Evolutionary conservation across 2,888 invertebrate genomes (phyloP).

Genomic region (Tortrix viridana): DNA sequence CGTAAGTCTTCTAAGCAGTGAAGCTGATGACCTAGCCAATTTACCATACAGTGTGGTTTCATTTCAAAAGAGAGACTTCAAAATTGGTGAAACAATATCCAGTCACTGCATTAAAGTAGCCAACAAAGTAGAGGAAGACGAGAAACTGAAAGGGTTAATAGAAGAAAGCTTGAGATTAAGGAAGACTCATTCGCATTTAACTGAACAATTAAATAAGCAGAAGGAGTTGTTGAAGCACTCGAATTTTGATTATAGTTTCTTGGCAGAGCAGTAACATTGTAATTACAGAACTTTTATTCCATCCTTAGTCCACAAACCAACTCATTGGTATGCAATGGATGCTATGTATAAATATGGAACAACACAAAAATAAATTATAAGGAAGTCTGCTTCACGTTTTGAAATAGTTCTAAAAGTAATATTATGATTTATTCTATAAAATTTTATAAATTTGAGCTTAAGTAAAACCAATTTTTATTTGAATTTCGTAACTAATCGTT

Average conservation of each 20-base stretch:
- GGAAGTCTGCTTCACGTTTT: too few relatives aligned
- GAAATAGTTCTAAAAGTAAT: too few relatives aligned
- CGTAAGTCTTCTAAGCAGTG: constrained; percentile 65
- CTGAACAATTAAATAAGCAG: constrained; percentile 65
- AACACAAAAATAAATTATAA: too few relatives aligned
- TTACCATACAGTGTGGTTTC: constrained; percentile 77
- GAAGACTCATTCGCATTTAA: constrained; percentile 60
- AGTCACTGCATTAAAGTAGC: constrained; percentile 60
- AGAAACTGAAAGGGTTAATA: constrained; percentile 68
- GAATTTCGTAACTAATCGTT: too few relatives aligned
- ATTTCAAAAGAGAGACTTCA: constrained; percentile 76
- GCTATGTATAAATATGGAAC: too few relatives aligned
- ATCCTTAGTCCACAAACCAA: neutral
- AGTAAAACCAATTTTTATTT: too few relatives aligned
- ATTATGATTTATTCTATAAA: too few relatives aligned
- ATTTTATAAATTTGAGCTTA: too few relatives aligned
- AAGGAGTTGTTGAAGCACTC: constrained; percentile 62
- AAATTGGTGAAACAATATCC: constrained; percentile 74
- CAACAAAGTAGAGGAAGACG: constrained; percentile 58
- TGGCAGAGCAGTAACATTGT: constrained; percentile 53
- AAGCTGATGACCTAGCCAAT: constrained; percentile 64
- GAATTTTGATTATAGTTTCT: constrained; percentile 70
- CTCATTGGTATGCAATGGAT: too few relatives aligned
- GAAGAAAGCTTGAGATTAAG: constrained; percentile 73
- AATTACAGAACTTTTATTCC: neutral